Base-by-base conservation (phyloP, 2,113 vertebrate species). In the Marmota monax region DNA sequence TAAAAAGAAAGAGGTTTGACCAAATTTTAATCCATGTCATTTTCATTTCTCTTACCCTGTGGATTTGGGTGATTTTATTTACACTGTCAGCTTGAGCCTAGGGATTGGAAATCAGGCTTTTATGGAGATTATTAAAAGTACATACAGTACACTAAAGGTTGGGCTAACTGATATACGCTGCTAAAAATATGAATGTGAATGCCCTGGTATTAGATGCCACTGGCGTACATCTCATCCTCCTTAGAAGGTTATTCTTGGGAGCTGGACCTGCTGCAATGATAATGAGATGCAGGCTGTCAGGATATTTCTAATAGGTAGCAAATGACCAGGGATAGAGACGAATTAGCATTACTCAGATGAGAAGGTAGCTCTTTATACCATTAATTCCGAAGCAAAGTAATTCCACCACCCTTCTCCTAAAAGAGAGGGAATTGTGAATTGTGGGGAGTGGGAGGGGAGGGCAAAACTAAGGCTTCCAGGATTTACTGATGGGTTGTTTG, bases 11-110 rank as follows among this genome's bases (percentile, higher is more conserved):
- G 99, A 99, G 99, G 98, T 99, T 99, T 99, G 99, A 98, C 98
- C 98, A 99, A 99, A 99, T 99, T 99, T 99, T 99, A 99, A 99
- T 99, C 99, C 99, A 99, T 99, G 99, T 99, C 99, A 99, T 99
- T 99, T 99, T 99, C 99, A 99, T 99, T 99, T 99, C 99, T 99
- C 99, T 99, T 99, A 99, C 99, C 98, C 99, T 98, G 99, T 99
- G 99, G 99, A 99, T 99, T 99, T 99, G 99, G 99, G 99, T 99
- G 99, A 99, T 99, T 99, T 99, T 99, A 99, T 99, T 99, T 99
- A 99, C 99, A 99, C 99, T 99, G 99, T 99, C 99, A 99, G 99
- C 99, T 99, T 99, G 99, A 99, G 99, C 99, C 99, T 98, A 98
- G 98, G 99, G 99, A 99, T 99, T 99, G 99, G 99, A 99, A 99